phyloP scores from a whole-genome alignment of 2,888 invertebrate species.

The Cryptocephalus moraei region DNA sequence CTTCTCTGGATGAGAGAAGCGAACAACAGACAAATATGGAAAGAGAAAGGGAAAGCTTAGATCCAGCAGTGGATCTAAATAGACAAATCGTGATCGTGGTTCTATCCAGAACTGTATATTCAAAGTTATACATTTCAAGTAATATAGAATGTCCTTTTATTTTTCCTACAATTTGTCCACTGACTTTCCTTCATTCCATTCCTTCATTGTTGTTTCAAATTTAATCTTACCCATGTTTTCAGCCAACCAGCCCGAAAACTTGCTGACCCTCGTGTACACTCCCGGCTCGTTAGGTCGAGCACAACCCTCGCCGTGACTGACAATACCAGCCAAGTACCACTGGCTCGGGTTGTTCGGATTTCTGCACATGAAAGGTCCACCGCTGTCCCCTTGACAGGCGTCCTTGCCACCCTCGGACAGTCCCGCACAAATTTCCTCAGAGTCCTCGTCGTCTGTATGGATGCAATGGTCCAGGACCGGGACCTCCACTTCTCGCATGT shows the following conservation, averaged over 20 bases:
- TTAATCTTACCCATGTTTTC: constrained; percentile 46
- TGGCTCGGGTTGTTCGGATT: constrained; percentile 54
- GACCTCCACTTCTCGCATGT: constrained; percentile 67
- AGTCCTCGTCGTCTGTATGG: constrained; percentile 51
- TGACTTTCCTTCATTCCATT: too few relatives aligned
- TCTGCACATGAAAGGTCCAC: constrained; percentile 74
- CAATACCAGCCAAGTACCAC: constrained; percentile 76
- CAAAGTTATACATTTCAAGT: too few relatives aligned
- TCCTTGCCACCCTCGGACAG: constrained; percentile 64
- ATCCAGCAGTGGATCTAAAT: too few relatives aligned
- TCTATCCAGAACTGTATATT: too few relatives aligned
- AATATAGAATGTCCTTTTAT: too few relatives aligned
- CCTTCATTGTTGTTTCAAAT: too few relatives aligned
- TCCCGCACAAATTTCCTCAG: constrained; percentile 67
- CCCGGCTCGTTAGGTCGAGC: constrained; percentile 70
- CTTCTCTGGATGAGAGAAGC: too few relatives aligned
- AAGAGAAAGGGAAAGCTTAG: too few relatives aligned
- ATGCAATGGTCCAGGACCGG: constrained; percentile 61
- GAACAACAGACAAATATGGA: too few relatives aligned
- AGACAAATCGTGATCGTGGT: too few relatives aligned
- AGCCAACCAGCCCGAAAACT: constrained; percentile 66
- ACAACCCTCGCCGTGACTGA: constrained; percentile 82
- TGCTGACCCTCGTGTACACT: constrained; percentile 69
- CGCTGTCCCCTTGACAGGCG: constrained; percentile 79
- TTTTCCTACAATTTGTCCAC: too few relatives aligned